Base-by-base conservation (phyloP, 2,113 vertebrate species). In the Hirundichthys speculiger region DNA sequence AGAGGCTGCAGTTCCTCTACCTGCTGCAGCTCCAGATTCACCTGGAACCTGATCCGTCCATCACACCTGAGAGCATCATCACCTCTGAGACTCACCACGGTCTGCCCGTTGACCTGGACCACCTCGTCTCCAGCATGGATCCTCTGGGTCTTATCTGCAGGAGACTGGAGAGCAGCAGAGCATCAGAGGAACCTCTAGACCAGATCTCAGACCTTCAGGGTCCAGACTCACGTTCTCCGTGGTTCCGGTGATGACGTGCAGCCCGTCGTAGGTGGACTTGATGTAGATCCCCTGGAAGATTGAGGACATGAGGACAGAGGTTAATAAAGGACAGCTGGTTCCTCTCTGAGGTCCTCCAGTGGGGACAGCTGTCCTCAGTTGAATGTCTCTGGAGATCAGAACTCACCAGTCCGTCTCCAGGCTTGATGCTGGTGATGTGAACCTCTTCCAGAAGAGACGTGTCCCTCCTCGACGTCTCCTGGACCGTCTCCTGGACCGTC, bases 81-180 rank as follows among this genome's bases (percentile, higher is more conserved):
- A 41, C 13, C 39, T 22, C 15, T 13, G 4, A 24, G 25, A 79
- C 96, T 95, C 77, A 99, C 98, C 95, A 99, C 98, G 0, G 96
- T 99, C 73, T 99, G 97, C 1, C 20, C 83, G 84, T 98, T 98
- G 82, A 99, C 96, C 77, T 97, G 96, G 39, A 99, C 92, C 57
- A 99, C 96, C 77, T 99, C 97, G 46, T 99, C 98, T 12, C 98
- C 97, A 15, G 98, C 96, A 0, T 99, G 98, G 72, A 99, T 98
- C 92, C 95, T 96, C 83, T 95, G 92, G n/a, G 94, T 98, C 69
- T 90, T 85, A 86, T 99, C 98, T 64, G 98, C 98, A 51, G 95
- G 93, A 56, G 98, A 99, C 98, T 99, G 38, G 61, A 55, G 3
- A 24, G 22, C 25, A 53, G 13, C 30, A 38, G 2, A 50, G 21